A percentile compares a stretch with the other conserved stretches of the same genome.
Evolutionary conservation across 2,888 invertebrate species (phyloP).

Genomic region (Pediacus dermestoides): DNA sequence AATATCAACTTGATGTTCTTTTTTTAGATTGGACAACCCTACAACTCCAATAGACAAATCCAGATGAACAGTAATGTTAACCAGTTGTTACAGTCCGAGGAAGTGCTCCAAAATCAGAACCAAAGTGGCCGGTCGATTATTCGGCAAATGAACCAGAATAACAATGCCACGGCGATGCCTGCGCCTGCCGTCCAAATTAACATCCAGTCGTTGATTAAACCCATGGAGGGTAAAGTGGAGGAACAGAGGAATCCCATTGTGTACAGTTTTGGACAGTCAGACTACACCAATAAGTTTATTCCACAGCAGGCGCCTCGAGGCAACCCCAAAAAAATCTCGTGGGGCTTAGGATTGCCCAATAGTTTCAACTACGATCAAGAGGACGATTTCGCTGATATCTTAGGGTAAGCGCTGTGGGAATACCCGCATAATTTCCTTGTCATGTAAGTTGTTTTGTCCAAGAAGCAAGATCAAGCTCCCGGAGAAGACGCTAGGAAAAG

Average conservation of each 20-base stretch:
- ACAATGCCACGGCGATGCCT: constrained; percentile 22
- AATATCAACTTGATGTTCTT: not conserved
- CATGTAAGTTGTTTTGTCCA: constrained; percentile 19
- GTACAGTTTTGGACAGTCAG: constrained; percentile 45
- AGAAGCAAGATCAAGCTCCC: constrained; percentile 43
- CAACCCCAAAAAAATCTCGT: constrained; percentile 37
- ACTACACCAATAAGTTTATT: constrained; percentile 43
- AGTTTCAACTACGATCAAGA: constrained; percentile 46
- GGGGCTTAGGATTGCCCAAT: constrained; percentile 38
- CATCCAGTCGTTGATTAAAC: constrained; percentile 45
- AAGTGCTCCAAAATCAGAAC: constrained; percentile 17
- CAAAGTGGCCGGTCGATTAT: constrained; percentile 20
- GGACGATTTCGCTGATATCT: constrained; percentile 68
- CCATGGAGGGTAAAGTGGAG: constrained; percentile 42
- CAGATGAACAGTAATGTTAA: constrained; percentile 27
- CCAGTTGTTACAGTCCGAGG: constrained; percentile 11
- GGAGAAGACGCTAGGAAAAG: constrained; percentile 26
- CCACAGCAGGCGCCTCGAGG: constrained; percentile 23
- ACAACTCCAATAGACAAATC: constrained; percentile 27
- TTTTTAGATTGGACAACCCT: constrained; percentile 42
- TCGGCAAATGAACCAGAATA: constrained; percentile 21
- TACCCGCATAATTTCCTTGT: too few relatives aligned
- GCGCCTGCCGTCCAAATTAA: constrained; percentile 48
- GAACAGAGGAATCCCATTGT: constrained; percentile 47
- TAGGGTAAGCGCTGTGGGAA: constrained; percentile 72